Conservation (phyloP, 2,113 vertebrate genomes). For the Pelvicachromis taeniatus region DNA sequence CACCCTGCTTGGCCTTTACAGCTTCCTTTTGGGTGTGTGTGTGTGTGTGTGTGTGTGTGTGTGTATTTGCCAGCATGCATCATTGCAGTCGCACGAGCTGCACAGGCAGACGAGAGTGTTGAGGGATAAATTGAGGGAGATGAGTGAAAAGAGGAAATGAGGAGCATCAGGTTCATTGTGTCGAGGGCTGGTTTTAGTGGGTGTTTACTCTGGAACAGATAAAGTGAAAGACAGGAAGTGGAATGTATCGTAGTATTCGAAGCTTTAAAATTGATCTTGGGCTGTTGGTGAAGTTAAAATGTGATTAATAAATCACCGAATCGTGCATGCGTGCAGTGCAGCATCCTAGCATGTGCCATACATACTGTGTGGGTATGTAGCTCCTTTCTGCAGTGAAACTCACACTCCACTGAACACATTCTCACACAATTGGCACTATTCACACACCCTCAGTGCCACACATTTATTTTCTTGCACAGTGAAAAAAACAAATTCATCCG, state of each 20-base stretch:
- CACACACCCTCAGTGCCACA: not conserved
- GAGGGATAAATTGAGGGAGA: not conserved
- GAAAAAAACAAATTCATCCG: not conserved
- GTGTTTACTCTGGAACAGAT: not conserved
- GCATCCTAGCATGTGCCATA: not conserved
- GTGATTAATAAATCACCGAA: not conserved
- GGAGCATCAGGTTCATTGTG: not conserved
- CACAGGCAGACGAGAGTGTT: not conserved
- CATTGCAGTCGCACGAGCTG: not conserved
- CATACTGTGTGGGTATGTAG: not conserved
- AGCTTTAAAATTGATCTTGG: not conserved
- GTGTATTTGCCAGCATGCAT: not conserved
- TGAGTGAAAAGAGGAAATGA: not conserved
- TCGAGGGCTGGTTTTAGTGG: not conserved
- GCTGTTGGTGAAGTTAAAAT: not conserved
- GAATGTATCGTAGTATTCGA: not conserved
- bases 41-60: too few species aligned
- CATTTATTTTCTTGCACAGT: not conserved
- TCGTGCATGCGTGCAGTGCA: not conserved
- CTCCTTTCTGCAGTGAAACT: not conserved
- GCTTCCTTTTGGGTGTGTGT: not conserved
- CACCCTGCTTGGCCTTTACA: not conserved
- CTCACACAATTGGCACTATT: not conserved
- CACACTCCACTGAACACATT: too few species aligned
- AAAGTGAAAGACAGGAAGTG: not conserved